phyloP scores from a whole-genome alignment of 2,113 vertebrate genomes.

The Hypanus sabinus region DNA sequence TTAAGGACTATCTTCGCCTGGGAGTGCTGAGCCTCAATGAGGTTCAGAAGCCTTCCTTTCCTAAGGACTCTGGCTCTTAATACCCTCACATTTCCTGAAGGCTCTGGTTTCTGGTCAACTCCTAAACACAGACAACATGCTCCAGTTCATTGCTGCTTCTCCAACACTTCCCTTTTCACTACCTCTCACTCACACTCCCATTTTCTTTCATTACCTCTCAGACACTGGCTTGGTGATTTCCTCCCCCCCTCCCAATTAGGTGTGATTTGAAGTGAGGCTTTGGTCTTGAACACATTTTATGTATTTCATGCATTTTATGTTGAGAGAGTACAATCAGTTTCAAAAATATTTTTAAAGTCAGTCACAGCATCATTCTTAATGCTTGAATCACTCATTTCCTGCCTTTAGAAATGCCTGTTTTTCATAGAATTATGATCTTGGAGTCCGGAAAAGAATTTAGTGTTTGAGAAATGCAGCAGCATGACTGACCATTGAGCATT shows the following conservation, averaged over 20 bases:
- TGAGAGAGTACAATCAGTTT: background rate
- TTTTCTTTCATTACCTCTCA: background rate
- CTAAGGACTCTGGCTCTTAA: background rate
- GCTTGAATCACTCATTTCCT: conserved; percentile 6
- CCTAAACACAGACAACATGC: background rate
- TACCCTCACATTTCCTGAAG: background rate
- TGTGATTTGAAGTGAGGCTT: background rate
- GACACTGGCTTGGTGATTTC: background rate
- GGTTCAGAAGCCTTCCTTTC: background rate
- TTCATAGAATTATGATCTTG: background rate
- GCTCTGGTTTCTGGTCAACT: too few relatives aligned
- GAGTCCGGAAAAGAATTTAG: background rate
- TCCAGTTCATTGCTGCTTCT: background rate
- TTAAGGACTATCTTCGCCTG: background rate
- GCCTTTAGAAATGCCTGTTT: background rate
- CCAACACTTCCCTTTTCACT: background rate
- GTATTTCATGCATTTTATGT: too few relatives aligned
- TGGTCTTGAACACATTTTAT: background rate
- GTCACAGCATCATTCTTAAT: background rate
- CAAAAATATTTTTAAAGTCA: conserved; percentile 2
- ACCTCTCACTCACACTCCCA: background rate
- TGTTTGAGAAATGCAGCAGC: background rate
- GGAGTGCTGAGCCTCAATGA: background rate
- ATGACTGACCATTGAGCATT: background rate
- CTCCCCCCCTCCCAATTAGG: background rate